These are phyloP conservation scores for Acanthurus leucopareius DNA, from an alignment of 2,797 vertebrate species.

Conservation along the genomic window DNA sequence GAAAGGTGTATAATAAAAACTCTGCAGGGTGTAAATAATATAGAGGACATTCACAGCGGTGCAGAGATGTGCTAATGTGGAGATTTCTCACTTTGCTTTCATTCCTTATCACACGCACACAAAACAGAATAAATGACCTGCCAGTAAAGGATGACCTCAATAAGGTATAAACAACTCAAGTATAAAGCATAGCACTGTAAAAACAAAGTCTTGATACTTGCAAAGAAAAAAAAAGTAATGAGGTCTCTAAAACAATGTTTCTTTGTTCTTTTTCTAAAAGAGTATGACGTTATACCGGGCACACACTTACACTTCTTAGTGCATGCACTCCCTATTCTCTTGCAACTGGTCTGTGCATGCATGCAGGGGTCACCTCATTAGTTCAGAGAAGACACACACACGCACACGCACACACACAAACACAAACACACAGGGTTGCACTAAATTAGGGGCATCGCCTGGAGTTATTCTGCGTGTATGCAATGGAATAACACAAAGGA, in stretches of 20 bases:
- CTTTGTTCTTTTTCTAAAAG: not conserved
- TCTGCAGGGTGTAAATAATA: constrained; percentile 54
- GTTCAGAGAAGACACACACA: constrained; percentile 1
- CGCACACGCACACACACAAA: constrained; percentile 1
- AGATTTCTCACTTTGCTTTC: constrained; percentile 25
- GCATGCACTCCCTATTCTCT: not conserved
- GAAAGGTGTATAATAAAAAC: constrained; percentile 79
- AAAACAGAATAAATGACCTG: not conserved
- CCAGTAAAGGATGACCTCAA: not conserved
- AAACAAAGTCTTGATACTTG: not conserved
- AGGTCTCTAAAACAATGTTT: not conserved
- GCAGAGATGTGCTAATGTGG: constrained; percentile 47
- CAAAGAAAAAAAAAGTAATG: not conserved
- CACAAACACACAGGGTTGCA: too few relatives aligned
- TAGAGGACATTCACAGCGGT: constrained; percentile 43
- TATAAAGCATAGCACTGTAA: not conserved
- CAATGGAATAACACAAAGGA: constrained; percentile 15
- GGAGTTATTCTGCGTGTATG: constrained; percentile 15
- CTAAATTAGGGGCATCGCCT: not conserved
- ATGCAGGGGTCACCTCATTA: constrained; percentile 19
- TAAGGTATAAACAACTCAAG: not conserved
- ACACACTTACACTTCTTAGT: not conserved
- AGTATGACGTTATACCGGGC: not conserved
- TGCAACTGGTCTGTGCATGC: not conserved
- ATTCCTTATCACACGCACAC: constrained; percentile 17